A percentile compares a stretch with the other conserved stretches of the same genome.
Evolutionary conservation across 2,888 invertebrate species (phyloP).

Genomic region (Callosobruchus maculatus): DNA sequence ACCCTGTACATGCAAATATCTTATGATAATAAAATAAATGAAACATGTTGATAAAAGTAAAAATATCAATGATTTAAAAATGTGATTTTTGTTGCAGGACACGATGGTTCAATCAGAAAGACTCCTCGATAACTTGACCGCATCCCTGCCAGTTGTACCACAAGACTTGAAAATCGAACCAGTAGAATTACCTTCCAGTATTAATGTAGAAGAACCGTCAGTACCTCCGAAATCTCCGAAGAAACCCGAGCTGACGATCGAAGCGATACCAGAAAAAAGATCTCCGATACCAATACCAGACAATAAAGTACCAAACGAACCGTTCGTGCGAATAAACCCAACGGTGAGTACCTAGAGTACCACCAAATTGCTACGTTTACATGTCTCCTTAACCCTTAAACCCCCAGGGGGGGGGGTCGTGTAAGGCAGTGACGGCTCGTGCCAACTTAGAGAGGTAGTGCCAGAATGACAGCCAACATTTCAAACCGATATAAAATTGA

Average conservation of each 20-base stretch:
- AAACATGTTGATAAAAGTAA: too few species aligned
- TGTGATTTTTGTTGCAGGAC: conserved; percentile 51
- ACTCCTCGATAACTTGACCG: conserved; percentile 51
- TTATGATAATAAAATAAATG: too few species aligned
- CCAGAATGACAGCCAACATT: too few species aligned
- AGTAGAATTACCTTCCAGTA: conserved; percentile 27
- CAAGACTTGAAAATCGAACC: conserved; percentile 40
- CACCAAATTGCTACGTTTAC: too few species aligned
- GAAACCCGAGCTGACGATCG: conserved; percentile 25
- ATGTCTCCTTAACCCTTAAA: too few species aligned
- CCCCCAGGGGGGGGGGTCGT: too few species aligned
- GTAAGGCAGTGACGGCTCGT: too few species aligned
- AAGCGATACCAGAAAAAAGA: conserved; percentile 23
- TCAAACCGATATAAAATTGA: too few species aligned
- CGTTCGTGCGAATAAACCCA: background rate
- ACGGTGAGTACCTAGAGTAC: background rate
- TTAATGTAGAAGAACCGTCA: conserved; percentile 7
- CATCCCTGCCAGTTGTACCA: conserved; percentile 48
- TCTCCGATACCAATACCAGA: conserved; percentile 6
- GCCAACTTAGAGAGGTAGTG: too few species aligned
- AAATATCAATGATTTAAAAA: background rate
- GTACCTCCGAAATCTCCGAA: conserved; percentile 20
- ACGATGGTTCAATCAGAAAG: conserved; percentile 56
- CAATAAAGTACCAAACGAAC: conserved; percentile 8
- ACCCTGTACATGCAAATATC: too few species aligned